A percentile compares a stretch with the other conserved stretches of the same genome.
phyloP scores from a whole-genome alignment of 2,113 vertebrate genomes.

The Diadophis punctatus region DNA sequence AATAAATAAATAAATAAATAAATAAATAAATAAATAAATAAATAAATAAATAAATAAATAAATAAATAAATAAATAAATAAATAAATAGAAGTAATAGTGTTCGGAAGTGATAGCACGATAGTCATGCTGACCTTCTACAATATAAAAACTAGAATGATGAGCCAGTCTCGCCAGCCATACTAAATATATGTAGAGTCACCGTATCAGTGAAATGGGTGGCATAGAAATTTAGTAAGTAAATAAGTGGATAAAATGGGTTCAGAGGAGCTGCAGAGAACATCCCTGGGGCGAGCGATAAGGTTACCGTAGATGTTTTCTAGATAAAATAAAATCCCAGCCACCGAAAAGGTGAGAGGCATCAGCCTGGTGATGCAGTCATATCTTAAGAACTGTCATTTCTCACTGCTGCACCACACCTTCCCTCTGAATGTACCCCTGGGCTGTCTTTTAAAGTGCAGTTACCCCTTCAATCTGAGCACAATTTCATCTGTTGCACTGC shows the following conservation, averaged over 20 bases:
- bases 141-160: background rate
- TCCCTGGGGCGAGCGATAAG: background rate
- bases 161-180: background rate
- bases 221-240: background rate
- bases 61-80: too few species aligned
- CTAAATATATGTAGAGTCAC: background rate
- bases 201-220: background rate
- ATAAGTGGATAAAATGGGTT: background rate
- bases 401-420: background rate
- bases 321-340: background rate
- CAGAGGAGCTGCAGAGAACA: background rate
- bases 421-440: background rate
- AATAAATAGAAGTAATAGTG: background rate
- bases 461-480: background rate
- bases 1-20: too few species aligned
- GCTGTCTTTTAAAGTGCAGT: background rate
- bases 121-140: background rate
- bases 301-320: background rate
- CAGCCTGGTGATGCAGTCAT: background rate
- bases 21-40: too few species aligned
- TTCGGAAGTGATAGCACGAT: background rate
- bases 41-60: too few species aligned
- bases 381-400: slow-evolving; percentile 4
- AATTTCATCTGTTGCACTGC: background rate
- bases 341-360: background rate